Conservation (phyloP, 2,113 vertebrate species). For the Oriolus oriolus region DNA sequence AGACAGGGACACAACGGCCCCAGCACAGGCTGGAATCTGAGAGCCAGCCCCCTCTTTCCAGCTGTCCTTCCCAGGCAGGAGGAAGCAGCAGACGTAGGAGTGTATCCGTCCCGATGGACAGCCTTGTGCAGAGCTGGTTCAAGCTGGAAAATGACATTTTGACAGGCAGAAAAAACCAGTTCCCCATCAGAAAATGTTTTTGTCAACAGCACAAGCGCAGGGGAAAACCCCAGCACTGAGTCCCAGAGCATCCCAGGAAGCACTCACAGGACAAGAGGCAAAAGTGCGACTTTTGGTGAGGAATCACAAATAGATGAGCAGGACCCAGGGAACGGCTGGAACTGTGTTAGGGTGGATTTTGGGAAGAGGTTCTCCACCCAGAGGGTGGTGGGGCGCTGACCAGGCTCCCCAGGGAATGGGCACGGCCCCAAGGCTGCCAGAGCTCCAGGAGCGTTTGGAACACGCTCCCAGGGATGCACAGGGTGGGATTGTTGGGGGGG, state of each 20-base stretch:
- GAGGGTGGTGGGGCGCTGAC: neutral
- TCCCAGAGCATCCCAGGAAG: neutral
- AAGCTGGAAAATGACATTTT: neutral
- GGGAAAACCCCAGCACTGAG: accelerated
- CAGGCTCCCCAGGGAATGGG: neutral
- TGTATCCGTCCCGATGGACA: accelerated
- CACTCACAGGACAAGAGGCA: accelerated
- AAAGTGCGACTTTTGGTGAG: neutral
- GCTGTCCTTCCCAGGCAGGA: neutral
- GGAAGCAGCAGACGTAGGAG: neutral
- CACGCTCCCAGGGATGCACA: accelerated
- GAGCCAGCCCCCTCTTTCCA: neutral
- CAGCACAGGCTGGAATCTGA: accelerated
- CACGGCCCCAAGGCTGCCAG: neutral
- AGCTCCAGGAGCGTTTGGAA: accelerated
- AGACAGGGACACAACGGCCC: neutral
- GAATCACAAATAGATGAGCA: neutral
- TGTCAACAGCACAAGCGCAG: neutral
- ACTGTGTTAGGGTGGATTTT: accelerated
- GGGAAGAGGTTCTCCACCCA: neutral
- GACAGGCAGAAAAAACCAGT: neutral
- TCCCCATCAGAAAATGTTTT: neutral
- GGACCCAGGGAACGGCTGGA: neutral
- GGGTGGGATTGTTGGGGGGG: neutral
- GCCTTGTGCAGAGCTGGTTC: neutral